These are phyloP conservation scores for Daubentonia madagascariensis DNA, from an alignment of 2,113 vertebrate species.

Conservation along the genomic window DNA sequence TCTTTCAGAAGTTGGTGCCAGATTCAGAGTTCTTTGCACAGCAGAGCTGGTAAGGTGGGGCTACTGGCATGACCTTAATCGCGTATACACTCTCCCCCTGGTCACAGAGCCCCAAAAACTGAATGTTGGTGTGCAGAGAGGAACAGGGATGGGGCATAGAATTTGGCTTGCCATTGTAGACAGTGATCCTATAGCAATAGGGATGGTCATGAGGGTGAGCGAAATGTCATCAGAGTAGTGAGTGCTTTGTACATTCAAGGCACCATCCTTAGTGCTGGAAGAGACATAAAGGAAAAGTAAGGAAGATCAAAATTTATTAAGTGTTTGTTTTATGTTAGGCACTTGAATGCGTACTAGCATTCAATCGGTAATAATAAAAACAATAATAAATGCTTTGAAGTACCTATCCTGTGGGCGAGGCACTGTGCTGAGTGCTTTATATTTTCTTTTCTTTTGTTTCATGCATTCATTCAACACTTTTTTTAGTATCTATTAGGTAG, in stretches of 20 bases:
- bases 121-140: background rate
- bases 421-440: background rate
- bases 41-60: background rate
- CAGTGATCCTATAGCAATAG: background rate
- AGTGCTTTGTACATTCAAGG: background rate
- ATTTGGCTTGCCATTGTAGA: background rate
- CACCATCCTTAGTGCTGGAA: background rate
- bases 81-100: background rate
- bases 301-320: background rate
- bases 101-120: background rate
- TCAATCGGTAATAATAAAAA: background rate
- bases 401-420: background rate
- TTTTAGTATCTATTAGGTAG: background rate
- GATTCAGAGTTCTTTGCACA: background rate
- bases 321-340: background rate
- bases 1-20: background rate
- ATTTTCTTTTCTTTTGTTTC: background rate
- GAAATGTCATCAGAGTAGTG: background rate
- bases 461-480: background rate
- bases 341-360: background rate
- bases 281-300: background rate
- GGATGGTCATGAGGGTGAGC: background rate
- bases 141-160: background rate
- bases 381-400: background rate
- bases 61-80: background rate